A percentile compares a stretch with the other conserved stretches of the same genome.
Conservation (phyloP, 2,888 invertebrate species). For the Trypoxylon attenuatum region DNA sequence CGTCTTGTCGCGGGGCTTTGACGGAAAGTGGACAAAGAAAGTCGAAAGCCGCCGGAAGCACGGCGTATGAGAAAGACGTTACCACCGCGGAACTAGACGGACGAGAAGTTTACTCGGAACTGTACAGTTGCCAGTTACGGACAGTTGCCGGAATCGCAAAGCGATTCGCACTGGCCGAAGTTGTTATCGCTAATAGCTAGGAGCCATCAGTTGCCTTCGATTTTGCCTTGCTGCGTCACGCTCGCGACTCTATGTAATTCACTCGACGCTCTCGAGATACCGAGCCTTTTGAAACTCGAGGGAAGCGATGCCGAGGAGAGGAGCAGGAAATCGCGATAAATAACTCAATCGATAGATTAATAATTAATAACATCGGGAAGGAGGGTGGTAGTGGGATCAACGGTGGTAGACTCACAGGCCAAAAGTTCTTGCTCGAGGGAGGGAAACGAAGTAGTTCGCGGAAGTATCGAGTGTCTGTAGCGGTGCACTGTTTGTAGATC, state of each 20-base stretch:
- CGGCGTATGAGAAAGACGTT: conserved; percentile 31
- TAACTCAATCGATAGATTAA: not conserved
- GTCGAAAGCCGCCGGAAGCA: not conserved
- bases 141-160: conserved; percentile 52
- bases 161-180: conserved; percentile 50
- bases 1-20: conserved; percentile 14
- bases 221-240: conserved; percentile 40
- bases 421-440: not conserved
- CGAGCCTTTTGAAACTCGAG: conserved; percentile 6
- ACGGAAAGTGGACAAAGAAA: conserved; percentile 38
- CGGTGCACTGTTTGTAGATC: not conserved
- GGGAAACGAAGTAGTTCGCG: not conserved
- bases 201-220: conserved; percentile 58
- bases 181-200: conserved; percentile 63
- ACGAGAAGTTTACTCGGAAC: conserved; percentile 57
- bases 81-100: conserved; percentile 18
- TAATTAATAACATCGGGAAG: not conserved
- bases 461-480: not conserved
- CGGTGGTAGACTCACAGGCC: no score
- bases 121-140: conserved; percentile 46
- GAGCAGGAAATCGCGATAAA: not conserved
- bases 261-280: not conserved
- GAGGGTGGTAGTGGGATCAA: no score
- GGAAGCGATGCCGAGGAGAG: conserved; percentile 1
- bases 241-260: conserved; percentile 8